Evolutionary conservation across 2,797 vertebrate species (phyloP).

Genomic region (Luscinia megarhynchos): DNA sequence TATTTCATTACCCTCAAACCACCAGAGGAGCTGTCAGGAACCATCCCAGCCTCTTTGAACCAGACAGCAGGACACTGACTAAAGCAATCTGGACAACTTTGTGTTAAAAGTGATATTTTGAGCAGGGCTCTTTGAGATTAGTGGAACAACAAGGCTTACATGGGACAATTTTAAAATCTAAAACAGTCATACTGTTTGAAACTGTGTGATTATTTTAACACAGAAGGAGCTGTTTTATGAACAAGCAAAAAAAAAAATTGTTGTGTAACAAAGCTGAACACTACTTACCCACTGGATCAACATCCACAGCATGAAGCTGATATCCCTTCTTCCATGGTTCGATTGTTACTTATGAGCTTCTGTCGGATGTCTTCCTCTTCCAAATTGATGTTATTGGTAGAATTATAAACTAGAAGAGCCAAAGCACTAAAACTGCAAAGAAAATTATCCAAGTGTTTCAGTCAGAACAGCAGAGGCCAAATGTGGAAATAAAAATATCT

Average conservation of each 20-base stretch:
- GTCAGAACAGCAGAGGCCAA: slow-evolving; percentile 25
- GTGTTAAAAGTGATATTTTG: background rate
- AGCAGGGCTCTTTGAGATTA: background rate
- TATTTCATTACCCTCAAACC: background rate
- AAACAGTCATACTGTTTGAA: background rate
- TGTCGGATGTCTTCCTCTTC: slow-evolving; percentile 78
- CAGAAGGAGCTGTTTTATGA: background rate
- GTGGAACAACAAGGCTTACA: background rate
- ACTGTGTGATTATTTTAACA: background rate
- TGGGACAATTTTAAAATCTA: background rate
- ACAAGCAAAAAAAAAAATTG: background rate
- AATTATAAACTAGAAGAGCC: slow-evolving; percentile 85
- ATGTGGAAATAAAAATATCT: slow-evolving; percentile 34
- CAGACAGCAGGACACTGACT: background rate
- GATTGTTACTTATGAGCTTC: slow-evolving; percentile 73
- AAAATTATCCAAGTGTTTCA: slow-evolving; percentile 30
- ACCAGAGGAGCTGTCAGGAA: background rate
- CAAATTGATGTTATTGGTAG: slow-evolving; percentile 81
- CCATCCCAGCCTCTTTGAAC: background rate
- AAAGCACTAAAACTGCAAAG: slow-evolving; percentile 81
- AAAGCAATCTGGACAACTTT: background rate
- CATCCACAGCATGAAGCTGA: slow-evolving; percentile 68
- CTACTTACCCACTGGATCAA: slow-evolving; percentile 83
- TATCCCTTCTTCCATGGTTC: slow-evolving; percentile 72
- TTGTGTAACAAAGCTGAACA: background rate